Base-by-base conservation (phyloP, 2,888 invertebrate genomes). In the Melieria picta region DNA sequence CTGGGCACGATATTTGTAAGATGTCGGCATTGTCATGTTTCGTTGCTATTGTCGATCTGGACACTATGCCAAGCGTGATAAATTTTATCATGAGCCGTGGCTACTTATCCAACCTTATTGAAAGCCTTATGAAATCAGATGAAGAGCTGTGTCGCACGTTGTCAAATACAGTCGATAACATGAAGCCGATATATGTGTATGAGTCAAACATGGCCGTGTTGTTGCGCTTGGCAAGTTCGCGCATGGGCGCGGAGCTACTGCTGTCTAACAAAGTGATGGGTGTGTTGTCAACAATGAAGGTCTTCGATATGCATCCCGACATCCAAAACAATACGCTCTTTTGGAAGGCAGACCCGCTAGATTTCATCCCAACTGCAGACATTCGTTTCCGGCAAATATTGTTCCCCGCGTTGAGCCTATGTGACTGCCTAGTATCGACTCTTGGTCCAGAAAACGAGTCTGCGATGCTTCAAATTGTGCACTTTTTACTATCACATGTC, bases 1-100 rank as follows among this genome's bases (percentile, higher is more conserved):
- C 94, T 1, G 95, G 95, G 0, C 95, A 96, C 82, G 95, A 96
- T 78, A 93, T 97, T 10, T 95, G 95, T 81, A 92, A 95, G 86
- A 95, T 97, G 93, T 89, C 96, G 68, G 94, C 96, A 0, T 88
- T 97, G 77, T 91, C 95, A 0, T 93, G 94, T 75, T 88, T 97
- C 69, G 94, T 95, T 82, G 91, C 93, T 58, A 88, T 97, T 60
- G 88, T 96, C 0, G 92, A 93, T 75, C 88, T 94, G 75, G 93
- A 94, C 79, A 91, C 91, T 4, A 89, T 91, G 58, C 90, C 92
- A 0, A 89, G 89, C 56, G 92, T 93, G 89, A 88, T 91, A 72
- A 85, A 91, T 76, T 90, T 90, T 76, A 84, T 92, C 63, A 87
- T 90, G 0, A 88, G 89, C 69, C 88, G 90, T 65, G 89, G 94